Conservation (phyloP, 1,140 invertebrate species). For the Cydia pomonella region DNA sequence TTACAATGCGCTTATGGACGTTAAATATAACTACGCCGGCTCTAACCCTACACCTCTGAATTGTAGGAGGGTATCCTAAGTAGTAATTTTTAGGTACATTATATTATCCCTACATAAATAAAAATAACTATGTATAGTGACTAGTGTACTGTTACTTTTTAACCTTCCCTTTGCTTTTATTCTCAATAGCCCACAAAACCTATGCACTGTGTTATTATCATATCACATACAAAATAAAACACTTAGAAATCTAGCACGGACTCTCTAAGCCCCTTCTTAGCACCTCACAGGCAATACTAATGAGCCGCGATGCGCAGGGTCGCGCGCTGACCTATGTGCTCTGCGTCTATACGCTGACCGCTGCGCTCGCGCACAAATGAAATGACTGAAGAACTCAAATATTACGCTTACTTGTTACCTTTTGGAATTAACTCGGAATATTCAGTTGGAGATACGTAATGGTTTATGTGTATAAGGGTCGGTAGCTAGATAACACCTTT, state of each 20-base stretch:
- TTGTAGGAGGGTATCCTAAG: too few species aligned
- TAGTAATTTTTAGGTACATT: too few species aligned
- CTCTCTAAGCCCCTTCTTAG: constrained; percentile 36
- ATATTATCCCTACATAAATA: too few species aligned
- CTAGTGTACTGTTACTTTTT: neutral
- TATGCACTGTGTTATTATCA: neutral
- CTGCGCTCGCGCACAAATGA: neutral
- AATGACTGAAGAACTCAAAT: neutral
- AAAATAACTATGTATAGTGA: too few species aligned
- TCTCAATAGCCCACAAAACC: neutral
- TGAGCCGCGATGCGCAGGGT: constrained; percentile 50
- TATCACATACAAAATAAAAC: neutral
- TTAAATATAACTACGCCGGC: too few species aligned
- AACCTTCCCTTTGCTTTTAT: neutral
- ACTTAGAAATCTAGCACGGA: constrained; percentile 4
- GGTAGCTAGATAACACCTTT: neutral
- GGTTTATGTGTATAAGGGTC: neutral
- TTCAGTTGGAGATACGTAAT: neutral
- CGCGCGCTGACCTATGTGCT: constrained; percentile 33
- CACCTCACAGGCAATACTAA: constrained; percentile 46
- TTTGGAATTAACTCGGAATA: neutral
- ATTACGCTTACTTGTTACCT: neutral
- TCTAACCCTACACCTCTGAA: too few species aligned
- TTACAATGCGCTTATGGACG: too few species aligned
- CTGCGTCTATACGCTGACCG: constrained; percentile 8